Conservation (phyloP, 2,888 invertebrate genomes). For the Papilio gigon region DNA sequence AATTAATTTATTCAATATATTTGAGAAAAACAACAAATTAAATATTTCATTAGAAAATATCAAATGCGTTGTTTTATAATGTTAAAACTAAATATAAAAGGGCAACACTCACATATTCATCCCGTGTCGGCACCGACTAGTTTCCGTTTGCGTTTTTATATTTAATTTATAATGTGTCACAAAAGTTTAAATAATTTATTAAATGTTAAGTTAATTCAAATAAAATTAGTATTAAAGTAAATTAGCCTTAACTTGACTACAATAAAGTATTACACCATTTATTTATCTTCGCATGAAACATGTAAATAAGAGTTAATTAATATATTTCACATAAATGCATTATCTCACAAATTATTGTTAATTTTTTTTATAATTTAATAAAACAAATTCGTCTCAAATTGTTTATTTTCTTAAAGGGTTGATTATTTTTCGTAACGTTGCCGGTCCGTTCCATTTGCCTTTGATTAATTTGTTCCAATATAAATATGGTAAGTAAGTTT, state of each 20-base stretch:
- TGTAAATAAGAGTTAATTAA: slow-evolving; percentile 3
- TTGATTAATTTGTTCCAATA: slow-evolving; percentile 94
- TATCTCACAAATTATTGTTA: slow-evolving; percentile 2
- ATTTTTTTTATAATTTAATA: slow-evolving; percentile 42
- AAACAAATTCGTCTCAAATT: slow-evolving; percentile 28
- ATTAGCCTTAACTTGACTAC: neutral
- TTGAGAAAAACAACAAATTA: no score
- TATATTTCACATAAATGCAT: neutral
- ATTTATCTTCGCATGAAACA: neutral
- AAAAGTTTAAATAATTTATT: no score
- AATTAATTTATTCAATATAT: neutral
- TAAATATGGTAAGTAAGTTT: slow-evolving; percentile 89
- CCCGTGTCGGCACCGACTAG: no score
- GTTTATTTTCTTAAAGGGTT: slow-evolving; percentile 56
- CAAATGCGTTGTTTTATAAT: no score
- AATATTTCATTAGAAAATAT: no score
- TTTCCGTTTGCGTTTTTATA: no score
- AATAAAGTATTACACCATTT: neutral
- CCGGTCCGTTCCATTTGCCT: slow-evolving; percentile 91
- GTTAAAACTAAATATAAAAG: no score
- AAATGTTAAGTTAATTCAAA: no score
- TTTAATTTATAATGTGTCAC: no score
- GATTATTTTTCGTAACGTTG: slow-evolving; percentile 78
- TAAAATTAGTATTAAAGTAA: no score
- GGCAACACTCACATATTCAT: no score